Base-by-base conservation (phyloP, 2,113 vertebrate species). In the Alosa alosa region DNA sequence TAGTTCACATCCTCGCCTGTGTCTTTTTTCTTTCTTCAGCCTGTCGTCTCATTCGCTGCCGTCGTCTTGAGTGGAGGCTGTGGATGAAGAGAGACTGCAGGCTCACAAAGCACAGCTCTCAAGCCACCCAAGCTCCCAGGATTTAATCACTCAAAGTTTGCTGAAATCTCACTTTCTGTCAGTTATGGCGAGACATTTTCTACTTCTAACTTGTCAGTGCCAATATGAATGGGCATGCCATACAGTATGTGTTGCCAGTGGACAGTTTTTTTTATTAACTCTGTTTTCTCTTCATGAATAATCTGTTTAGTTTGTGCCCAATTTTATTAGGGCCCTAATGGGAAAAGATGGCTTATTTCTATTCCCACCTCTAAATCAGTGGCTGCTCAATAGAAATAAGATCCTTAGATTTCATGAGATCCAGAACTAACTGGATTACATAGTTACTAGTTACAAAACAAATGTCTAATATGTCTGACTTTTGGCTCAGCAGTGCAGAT, bases 1-100 rank as follows among this genome's bases (percentile, higher is more conserved):
- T 82, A n/a, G 50, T 52, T 13, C 85, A 49, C 83, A 82, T 72
- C 31, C 31, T 60, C 64, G 78, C 49, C 31, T 78, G 25, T 8
- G 25, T 78, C 39, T 39, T 15, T 39, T 18, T 78, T 39, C 11
- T 39, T 4, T 75, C 36, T 10, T 78, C 36, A 39, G 64, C 72
- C 72, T 39, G 72, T 78, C 72, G 13, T 78, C 72, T 39, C 31
- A 4, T 1, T 17, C 72, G 17, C 15, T 36, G 31, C 25, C 72
- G 13, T 39, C 72, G 39, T 78, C 31, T 41, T 41, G 72, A 78
- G 72, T 4, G 1, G 72, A 39, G 72, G 5, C 11, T 39, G 72
- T 39, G 36, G 72, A 78, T 78, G 36, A 78, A 39, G 31, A 78
- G 72, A 78, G 72, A 6, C 72, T 17, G 13, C 31, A 4, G 72